phyloP scores from a whole-genome alignment of 2,888 invertebrate genomes.

The Allolobophora icterica region DNA sequence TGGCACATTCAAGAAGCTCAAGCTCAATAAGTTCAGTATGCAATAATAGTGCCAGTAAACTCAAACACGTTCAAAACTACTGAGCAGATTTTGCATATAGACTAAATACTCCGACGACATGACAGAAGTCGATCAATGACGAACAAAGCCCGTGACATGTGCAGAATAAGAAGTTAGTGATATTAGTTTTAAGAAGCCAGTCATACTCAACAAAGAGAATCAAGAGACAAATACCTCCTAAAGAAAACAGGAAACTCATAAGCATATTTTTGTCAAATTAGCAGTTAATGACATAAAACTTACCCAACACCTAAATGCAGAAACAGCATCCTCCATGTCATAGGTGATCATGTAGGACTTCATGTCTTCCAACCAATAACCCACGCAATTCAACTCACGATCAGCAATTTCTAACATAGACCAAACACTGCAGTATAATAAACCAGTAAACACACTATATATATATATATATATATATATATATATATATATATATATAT shows the following conservation, averaged over 20 bases:
- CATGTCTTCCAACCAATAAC: conserved; percentile 96
- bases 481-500: background rate
- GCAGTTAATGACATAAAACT: conserved; percentile 31
- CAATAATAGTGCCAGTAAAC: too few relatives aligned
- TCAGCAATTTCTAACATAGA: conserved; percentile 79
- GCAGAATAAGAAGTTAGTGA: too few relatives aligned
- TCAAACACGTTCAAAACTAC: too few relatives aligned
- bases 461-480: background rate
- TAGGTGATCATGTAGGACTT: conserved; percentile 94
- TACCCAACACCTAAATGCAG: conserved; percentile 96
- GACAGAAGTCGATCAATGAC: too few relatives aligned
- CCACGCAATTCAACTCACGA: conserved; percentile 94
- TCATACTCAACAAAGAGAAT: too few relatives aligned
- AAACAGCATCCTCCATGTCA: conserved; percentile 92
- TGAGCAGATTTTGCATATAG: too few relatives aligned
- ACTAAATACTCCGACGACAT: too few relatives aligned
- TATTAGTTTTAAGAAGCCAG: too few relatives aligned
- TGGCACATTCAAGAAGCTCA: background rate
- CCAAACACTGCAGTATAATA: background rate
- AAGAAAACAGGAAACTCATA: background rate
- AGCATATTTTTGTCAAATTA: background rate
- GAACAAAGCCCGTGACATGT: too few relatives aligned
- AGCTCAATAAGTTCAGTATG: too few relatives aligned
- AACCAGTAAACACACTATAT: background rate
- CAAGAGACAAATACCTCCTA: too few relatives aligned